Evolutionary conservation across 2,113 vertebrate species (phyloP).

Genomic region (Nannobrachium achirus): DNA sequence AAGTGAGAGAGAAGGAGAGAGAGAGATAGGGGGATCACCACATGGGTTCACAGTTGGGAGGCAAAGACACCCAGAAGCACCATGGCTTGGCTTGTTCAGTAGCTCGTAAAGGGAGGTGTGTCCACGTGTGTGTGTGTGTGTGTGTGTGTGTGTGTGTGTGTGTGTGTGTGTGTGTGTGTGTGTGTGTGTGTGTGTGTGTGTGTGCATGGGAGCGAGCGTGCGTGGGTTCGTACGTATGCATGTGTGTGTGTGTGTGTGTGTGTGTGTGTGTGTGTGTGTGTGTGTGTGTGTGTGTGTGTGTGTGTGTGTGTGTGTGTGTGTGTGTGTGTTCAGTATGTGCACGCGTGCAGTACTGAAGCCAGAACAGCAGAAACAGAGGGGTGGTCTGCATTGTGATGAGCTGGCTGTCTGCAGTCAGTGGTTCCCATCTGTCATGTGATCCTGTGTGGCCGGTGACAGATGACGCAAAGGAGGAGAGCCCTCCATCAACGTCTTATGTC

Average conservation of each 20-base stretch:
- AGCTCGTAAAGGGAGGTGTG: not conserved
- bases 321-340: not conserved
- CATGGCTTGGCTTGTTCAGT: not conserved
- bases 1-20: not conserved
- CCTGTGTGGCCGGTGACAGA: constrained; percentile 27
- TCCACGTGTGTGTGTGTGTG: not conserved
- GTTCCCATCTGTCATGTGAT: constrained; percentile 48
- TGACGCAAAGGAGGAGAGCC: constrained; percentile 14
- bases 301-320: constrained; percentile 5
- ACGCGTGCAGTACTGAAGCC: too few relatives aligned
- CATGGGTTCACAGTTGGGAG: constrained; percentile 17
- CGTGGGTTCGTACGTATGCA: not conserved
- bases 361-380: not conserved
- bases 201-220: too few relatives aligned
- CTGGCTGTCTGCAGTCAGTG: constrained; percentile 16
- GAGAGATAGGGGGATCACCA: constrained; percentile 34
- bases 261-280: not conserved
- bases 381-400: constrained; percentile 32
- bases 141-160: not conserved
- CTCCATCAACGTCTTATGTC: constrained; percentile 46
- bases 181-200: not conserved
- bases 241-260: not conserved
- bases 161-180: constrained; percentile 2
- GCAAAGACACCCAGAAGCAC: not conserved
- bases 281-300: not conserved